phyloP scores from a whole-genome alignment of 2,113 vertebrate species.

The Vidua macroura region DNA sequence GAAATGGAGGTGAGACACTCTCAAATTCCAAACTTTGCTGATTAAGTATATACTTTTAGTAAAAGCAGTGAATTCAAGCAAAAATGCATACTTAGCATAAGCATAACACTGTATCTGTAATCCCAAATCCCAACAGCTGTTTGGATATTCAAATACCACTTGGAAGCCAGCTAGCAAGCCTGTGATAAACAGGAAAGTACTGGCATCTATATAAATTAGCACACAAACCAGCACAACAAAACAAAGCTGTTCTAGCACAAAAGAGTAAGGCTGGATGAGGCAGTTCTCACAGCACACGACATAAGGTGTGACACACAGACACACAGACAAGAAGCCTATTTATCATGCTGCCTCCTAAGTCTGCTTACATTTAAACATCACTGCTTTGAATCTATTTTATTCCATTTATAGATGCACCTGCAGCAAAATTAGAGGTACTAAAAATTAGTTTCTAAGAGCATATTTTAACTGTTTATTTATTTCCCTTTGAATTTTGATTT shows the following conservation, averaged over 20 bases:
- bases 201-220: background rate
- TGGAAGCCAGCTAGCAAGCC: background rate
- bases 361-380: background rate
- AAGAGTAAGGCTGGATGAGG: background rate
- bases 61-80: background rate
- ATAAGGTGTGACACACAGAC: background rate
- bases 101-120: background rate
- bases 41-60: background rate
- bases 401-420: background rate
- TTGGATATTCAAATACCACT: background rate
- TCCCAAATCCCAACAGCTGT: background rate
- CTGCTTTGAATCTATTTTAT: background rate
- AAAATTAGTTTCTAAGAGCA: background rate
- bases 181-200: background rate
- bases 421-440: background rate
- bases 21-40: background rate
- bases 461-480: background rate
- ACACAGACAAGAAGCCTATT: background rate
- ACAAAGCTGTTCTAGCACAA: background rate
- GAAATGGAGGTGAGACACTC: background rate
- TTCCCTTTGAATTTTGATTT: background rate
- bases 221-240: background rate
- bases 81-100: background rate
- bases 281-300: background rate
- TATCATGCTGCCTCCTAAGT: background rate